Percentiles rank a stretch among this genome's conserved stretches.
These are phyloP conservation scores for Phrynocephalus versicolor DNA, from an alignment of 2,113 vertebrate species.

Conservation along the genomic window DNA sequence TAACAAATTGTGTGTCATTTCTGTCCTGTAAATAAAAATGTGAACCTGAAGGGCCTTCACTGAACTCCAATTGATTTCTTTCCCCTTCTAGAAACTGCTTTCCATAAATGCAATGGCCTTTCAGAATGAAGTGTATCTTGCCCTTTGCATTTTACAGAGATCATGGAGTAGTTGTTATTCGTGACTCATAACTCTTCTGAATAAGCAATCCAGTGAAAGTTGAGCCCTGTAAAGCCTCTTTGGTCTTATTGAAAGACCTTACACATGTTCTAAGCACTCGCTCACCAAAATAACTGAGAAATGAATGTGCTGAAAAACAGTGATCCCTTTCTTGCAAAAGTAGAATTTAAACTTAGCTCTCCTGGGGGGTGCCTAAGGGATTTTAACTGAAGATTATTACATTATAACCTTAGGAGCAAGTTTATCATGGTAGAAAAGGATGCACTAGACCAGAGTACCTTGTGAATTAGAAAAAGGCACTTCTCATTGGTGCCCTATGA, in stretches of 20 bases:
- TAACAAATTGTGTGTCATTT: rapidly evolving
- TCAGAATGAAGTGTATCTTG: conserved; percentile 7
- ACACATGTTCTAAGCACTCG: background rate
- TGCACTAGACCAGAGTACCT: too few species aligned
- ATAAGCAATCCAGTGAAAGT: background rate
- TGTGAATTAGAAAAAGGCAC: too few species aligned
- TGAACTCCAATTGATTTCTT: background rate
- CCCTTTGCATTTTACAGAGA: background rate
- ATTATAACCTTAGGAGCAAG: background rate
- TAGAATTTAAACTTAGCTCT: background rate
- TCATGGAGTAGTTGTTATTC: background rate
- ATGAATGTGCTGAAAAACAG: background rate
- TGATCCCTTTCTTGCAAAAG: background rate
- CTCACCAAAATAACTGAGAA: background rate
- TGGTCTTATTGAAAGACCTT: background rate
- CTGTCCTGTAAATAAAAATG: background rate
- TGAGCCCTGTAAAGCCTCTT: background rate
- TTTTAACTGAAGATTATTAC: background rate
- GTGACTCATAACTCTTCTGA: background rate
- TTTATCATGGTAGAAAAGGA: too few species aligned
- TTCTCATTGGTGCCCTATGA: too few species aligned
- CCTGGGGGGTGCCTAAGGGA: background rate
- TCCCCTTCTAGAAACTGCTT: background rate
- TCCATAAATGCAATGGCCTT: conserved; percentile 10
- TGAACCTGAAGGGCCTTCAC: background rate